Conservation (phyloP, 2,113 vertebrate genomes). For the Ondatra zibethicus region DNA sequence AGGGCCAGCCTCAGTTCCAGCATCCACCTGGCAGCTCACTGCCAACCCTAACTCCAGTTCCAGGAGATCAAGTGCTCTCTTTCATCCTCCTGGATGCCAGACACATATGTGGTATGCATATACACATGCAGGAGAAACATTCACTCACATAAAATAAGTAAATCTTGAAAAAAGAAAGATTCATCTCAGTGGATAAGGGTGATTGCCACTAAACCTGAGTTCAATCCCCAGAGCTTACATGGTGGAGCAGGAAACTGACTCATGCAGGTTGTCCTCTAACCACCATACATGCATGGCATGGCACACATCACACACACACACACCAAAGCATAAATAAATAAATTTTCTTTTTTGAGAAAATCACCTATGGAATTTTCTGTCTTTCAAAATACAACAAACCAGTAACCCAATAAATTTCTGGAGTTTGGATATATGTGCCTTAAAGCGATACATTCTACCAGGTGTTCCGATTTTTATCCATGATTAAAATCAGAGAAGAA, state of each 20-base stretch:
- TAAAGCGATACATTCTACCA: background rate
- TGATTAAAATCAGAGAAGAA: background rate
- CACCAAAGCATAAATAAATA: background rate
- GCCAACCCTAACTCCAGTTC: background rate
- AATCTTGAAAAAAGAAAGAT: background rate
- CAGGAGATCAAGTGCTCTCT: background rate
- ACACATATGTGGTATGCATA: background rate
- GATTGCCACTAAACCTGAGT: background rate
- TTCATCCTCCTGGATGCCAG: background rate
- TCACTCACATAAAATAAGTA: background rate
- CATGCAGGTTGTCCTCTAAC: background rate
- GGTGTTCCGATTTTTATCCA: background rate
- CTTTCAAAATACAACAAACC: conserved; percentile 38
- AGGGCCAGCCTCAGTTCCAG: background rate
- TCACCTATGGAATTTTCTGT: background rate
- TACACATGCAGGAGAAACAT: background rate
- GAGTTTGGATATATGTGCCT: background rate
- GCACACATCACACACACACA: background rate
- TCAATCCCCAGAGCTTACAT: too few species aligned
- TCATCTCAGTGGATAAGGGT: background rate
- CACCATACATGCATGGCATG: background rate
- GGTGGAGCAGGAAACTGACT: background rate
- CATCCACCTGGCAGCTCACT: background rate
- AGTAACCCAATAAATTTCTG: conserved; percentile 35
- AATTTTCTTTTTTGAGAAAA: background rate